Conservation (phyloP, 2,888 invertebrate species). For the Dorcus parallelipipedus region DNA sequence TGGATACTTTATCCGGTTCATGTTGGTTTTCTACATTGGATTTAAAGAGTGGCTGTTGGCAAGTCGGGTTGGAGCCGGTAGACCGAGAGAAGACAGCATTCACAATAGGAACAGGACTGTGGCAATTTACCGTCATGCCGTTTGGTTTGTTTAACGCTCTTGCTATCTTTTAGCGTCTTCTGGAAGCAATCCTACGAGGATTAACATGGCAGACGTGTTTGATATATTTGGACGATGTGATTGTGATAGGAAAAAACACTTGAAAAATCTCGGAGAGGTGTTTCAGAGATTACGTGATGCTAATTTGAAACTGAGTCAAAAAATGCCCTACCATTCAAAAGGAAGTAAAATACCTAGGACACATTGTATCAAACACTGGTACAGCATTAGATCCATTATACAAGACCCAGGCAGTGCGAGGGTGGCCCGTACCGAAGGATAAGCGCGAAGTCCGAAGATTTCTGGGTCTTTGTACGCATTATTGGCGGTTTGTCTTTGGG, state of each 20-base stretch:
- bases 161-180: conserved; percentile 27
- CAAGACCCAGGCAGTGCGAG: neutral
- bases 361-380: neutral
- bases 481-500: too few species aligned
- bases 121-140: conserved; percentile 15
- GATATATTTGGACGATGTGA: too few species aligned
- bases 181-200: too few species aligned
- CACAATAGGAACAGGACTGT: conserved; percentile 21
- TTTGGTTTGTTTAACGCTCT: conserved; percentile 29
- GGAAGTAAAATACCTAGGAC: neutral
- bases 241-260: too few species aligned
- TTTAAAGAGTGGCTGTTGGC: conserved; percentile 23
- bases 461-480: neutral
- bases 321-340: neutral
- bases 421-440: neutral
- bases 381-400: neutral
- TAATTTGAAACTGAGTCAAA: conserved; percentile 2
- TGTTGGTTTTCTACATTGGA: conserved; percentile 11
- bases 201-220: too few species aligned
- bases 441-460: neutral
- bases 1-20: conserved; percentile 21
- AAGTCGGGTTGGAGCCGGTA: conserved; percentile 11
- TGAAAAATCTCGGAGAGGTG: neutral
- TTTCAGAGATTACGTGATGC: conserved; percentile 7
- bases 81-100: conserved; percentile 31